Conservation (phyloP, 2,888 invertebrate species). For the Drosophila mulleri region DNA sequence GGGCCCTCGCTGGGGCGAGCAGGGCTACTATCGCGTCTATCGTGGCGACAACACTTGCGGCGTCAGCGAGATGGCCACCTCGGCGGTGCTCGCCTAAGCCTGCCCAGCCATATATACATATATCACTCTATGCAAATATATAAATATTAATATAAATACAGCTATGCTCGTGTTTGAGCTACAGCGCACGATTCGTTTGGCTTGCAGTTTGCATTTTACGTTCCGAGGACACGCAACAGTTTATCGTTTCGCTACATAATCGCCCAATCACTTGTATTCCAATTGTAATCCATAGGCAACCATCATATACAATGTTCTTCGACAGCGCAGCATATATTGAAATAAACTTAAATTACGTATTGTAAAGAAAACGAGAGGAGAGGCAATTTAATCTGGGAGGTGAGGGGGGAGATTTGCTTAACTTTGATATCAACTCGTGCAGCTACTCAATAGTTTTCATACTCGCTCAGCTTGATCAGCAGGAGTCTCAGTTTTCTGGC, state of each 20-base stretch:
- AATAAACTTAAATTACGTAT: slow-evolving; percentile 60
- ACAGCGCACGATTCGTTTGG: slow-evolving; percentile 35
- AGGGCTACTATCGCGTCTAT: slow-evolving; percentile 97
- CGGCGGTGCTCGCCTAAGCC: slow-evolving; percentile 88
- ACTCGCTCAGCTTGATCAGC: slow-evolving; percentile 84
- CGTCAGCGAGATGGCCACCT: slow-evolving; percentile 95
- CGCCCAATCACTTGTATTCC: slow-evolving; percentile 51
- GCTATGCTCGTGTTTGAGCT: slow-evolving; percentile 49
- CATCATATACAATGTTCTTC: slow-evolving; percentile 44
- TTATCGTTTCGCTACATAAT: slow-evolving; percentile 1
- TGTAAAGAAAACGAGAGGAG: slow-evolving; percentile 38
- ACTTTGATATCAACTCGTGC: too few relatives aligned
- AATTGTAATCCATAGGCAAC: slow-evolving; percentile 57
- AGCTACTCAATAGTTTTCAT: slow-evolving; percentile 69
- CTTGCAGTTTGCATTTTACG: slow-evolving; percentile 38
- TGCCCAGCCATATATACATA: background rate
- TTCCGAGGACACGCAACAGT: slow-evolving; percentile 8
- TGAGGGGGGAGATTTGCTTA: background rate
- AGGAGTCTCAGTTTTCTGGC: slow-evolving; percentile 83
- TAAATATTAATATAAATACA: slow-evolving; percentile 35
- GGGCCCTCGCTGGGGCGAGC: slow-evolving; percentile 96
- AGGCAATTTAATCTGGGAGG: background rate
- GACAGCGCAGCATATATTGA: slow-evolving; percentile 47
- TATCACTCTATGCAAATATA: slow-evolving; percentile 16
- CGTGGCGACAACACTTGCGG: slow-evolving; percentile 97